Base-by-base conservation (phyloP, 2,797 vertebrate species). In the Uromys caudimaculatus region DNA sequence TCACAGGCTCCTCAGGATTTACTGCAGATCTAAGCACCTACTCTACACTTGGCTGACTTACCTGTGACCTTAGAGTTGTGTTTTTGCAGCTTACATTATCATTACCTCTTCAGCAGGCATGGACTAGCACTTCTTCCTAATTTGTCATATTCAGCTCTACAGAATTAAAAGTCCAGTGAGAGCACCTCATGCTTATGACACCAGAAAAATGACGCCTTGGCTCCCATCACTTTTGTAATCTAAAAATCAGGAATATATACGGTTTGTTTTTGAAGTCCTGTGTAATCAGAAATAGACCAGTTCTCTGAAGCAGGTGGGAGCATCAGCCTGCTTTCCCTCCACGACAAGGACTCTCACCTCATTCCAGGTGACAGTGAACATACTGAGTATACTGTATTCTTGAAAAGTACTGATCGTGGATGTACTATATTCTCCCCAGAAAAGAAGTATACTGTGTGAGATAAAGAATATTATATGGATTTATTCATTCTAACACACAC, bases 21-120 rank as follows among this genome's bases (percentile, higher is more conserved):
- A 78, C 82, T 62, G 0, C 0, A 16, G 60, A 23, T 62, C 71
- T 11, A 8, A 93, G 52, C 21, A 50, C 92, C 81, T 87, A 4
- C 56, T 94, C 89, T 64, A 79, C 58, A 16, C 50, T 90, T 90
- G 90, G 76, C 96, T 77, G 75, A 77, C 21, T 91, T 58, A 91
- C 81, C 88, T 94, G 47, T 95, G 95, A 88, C 92, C 75, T 64
- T 84, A 60, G 56, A 60, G 32, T 62, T 92, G 54, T 60, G 47
- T 84, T 23, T 89, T 91, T 81, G 56, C 12, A 23, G 90, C 76
- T 84, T 94, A 86, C 89, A 85, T 95, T 93, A 87, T 79, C 89
- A 92, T 93, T 76, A 44, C 83, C 82, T n/a, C 47, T 52, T 41
- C 52, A n/a, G 75, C 47, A 92, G 81, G 56, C 81, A 19, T 73